Evolutionary conservation across 2,797 vertebrate species (phyloP).

Genomic region (Pipistrellus pipistrellus): DNA sequence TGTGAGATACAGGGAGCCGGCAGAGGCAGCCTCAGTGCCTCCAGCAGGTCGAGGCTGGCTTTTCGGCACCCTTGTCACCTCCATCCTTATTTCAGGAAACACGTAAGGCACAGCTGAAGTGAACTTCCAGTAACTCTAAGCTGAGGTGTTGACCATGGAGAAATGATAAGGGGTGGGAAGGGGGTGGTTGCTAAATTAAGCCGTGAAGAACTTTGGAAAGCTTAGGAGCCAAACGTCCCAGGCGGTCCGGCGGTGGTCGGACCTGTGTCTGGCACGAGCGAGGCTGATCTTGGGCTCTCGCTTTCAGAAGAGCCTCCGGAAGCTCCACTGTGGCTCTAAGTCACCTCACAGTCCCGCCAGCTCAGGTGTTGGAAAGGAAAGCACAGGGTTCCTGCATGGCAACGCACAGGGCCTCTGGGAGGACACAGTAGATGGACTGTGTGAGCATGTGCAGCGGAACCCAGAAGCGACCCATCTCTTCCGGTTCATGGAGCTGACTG

Average conservation of each 20-base stretch:
- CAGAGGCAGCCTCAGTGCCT: neutral
- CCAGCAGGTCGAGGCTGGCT: neutral
- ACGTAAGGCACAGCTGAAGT: neutral
- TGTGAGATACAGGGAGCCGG: neutral
- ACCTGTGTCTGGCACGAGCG: neutral
- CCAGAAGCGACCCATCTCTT: neutral
- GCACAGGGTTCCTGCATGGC: neutral
- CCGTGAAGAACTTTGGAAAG: neutral
- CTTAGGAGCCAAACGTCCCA: neutral
- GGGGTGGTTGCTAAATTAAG: too few species aligned
- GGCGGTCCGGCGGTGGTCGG: neutral
- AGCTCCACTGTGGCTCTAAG: neutral
- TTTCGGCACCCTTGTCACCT: neutral
- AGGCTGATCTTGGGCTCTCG: neutral
- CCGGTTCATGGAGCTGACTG: too few species aligned
- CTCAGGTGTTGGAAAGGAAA: too few species aligned
- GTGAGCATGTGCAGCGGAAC: fast-evolving
- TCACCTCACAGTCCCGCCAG: neutral
- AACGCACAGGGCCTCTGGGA: neutral
- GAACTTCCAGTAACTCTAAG: neutral
- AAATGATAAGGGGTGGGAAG: neutral
- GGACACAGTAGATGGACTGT: neutral
- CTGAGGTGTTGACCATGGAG: neutral
- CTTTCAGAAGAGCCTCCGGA: neutral
- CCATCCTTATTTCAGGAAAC: neutral